These are phyloP conservation scores for Chironomus riparius DNA, from an alignment of 2,888 invertebrate species.

Conservation along the genomic window DNA sequence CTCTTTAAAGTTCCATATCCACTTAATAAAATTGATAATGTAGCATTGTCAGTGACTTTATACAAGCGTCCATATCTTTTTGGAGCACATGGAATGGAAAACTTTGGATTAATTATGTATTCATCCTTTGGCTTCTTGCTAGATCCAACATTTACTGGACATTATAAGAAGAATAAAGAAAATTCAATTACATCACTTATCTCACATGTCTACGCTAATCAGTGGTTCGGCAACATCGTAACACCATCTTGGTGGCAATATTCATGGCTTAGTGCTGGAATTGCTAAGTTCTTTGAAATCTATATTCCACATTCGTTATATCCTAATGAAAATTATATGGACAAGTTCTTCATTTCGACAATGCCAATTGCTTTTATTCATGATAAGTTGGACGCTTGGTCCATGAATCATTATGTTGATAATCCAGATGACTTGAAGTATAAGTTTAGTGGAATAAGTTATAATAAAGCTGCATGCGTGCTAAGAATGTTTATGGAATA, in stretches of 20 bases:
- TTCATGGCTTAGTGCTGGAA: not conserved
- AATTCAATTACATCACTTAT: not conserved
- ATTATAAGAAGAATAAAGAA: not conserved
- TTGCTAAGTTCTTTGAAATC: not conserved
- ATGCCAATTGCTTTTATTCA: not conserved
- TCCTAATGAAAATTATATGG: not conserved
- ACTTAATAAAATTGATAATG: slow-evolving; percentile 2
- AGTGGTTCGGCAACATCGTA: not conserved
- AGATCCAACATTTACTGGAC: not conserved
- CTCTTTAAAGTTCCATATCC: not conserved
- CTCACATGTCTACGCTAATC: not conserved
- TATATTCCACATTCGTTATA: not conserved
- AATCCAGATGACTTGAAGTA: not conserved
- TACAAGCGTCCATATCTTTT: not conserved
- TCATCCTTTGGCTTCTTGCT: not conserved
- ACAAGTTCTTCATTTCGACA: not conserved
- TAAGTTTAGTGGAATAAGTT: not conserved
- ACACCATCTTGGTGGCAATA: not conserved
- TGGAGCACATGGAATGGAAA: slow-evolving; percentile 2
- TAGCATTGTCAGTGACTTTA: not conserved
- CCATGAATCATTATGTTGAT: not conserved
- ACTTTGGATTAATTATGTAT: not conserved
- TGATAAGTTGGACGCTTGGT: not conserved
- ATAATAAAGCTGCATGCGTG: not conserved
- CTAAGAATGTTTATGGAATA: not conserved